Base-by-base conservation (phyloP, 2,888 invertebrate species). In the Lysandra bellargus region DNA sequence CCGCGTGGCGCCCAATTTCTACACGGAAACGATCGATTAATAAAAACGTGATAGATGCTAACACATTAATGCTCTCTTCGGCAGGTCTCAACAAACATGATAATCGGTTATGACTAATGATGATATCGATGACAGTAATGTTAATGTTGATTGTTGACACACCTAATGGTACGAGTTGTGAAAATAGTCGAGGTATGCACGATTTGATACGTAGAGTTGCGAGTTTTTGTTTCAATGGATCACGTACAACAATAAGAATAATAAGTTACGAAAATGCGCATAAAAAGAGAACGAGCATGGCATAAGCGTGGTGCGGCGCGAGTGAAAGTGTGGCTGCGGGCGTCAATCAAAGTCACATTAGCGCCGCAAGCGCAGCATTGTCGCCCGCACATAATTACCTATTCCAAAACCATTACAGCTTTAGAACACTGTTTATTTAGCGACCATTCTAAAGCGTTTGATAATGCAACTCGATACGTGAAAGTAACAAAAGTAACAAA, bases 311-410 rank as follows among this genome's bases (percentile, higher is more conserved):
- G 69, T 69, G 69, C 69, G 33, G 69, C 86, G 85, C 81, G 80
- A 83, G 93, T 91, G 93, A 93, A 93, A 93, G 92, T 93, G 89
- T 86, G 87, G 85, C 87, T 88, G 84, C 85, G 86, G 87, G 86
- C 86, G 87, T 85, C 90, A 90, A 93, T 93, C 91, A 92, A 92
- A 92, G 89, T 87, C 89, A 87, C 90, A 91, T 93, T 90, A 92
- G 78, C 79, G 82, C 80, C 80, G 82, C 82, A 80, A 80, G 81
- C 84, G 82, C 82, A 81, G 73, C 76, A 78, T 78, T 80, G 78
- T 79, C 60, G 75, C 75, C 75, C 23, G 75, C 49, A 17, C 53
- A 17, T 57, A 53, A 76, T 76, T 76, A 37, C 33, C 69, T 69
- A 53, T 30, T 12, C 30, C 76, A 49, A 44, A 75, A 49, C 44